Conservation (phyloP, 1,140 invertebrate genomes). For the Orchestia grillus region DNA sequence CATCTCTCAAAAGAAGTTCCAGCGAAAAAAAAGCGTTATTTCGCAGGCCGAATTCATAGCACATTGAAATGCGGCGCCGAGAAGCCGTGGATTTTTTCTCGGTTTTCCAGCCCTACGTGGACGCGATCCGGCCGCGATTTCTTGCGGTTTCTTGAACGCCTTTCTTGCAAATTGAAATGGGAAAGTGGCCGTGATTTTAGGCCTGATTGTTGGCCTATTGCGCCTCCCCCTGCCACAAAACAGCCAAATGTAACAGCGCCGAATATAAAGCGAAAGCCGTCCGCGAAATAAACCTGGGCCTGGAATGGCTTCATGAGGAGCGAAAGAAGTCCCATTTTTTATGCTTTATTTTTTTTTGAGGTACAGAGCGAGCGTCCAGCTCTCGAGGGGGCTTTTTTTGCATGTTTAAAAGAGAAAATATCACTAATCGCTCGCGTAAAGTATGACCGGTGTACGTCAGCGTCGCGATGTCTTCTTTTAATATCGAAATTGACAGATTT, state of each 20-base stretch:
- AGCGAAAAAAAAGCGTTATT: neutral
- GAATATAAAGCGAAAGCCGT: neutral
- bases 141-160: slow-evolving; percentile 36
- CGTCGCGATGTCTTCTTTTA: too few relatives aligned
- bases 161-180: slow-evolving; percentile 52
- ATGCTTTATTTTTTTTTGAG: too few relatives aligned
- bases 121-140: slow-evolving; percentile 16
- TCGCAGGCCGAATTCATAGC: neutral
- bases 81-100: neutral
- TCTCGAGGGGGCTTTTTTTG: too few relatives aligned
- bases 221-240: neutral
- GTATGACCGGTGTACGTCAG: too few relatives aligned
- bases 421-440: too few relatives aligned
- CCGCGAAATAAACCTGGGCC: neutral
- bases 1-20: neutral
- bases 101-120: neutral
- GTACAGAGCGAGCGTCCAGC: neutral
- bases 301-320: neutral
- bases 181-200: slow-evolving; percentile 43
- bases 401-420: too few relatives aligned
- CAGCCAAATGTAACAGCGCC: slow-evolving; percentile 2
- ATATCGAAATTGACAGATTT: too few relatives aligned
- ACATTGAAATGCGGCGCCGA: neutral
- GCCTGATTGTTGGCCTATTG: slow-evolving; percentile 47
- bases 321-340: neutral